These are phyloP conservation scores for Otus sunia DNA, from an alignment of 2,113 vertebrate genomes.

Conservation along the genomic window DNA sequence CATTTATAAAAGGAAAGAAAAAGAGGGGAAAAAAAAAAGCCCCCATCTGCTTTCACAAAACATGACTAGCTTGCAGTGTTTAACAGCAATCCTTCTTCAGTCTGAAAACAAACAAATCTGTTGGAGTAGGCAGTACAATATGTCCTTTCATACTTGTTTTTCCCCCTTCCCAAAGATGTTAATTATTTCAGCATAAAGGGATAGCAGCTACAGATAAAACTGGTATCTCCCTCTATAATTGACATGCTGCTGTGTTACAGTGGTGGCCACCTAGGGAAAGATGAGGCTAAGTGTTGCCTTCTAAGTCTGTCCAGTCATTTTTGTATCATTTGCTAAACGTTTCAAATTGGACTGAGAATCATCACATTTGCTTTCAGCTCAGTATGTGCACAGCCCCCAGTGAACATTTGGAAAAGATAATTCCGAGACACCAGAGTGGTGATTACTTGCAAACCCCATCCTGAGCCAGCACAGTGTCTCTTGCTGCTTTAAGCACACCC, in stretches of 20 bases:
- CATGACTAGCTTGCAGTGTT: conserved; percentile 10
- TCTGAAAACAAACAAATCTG: conserved; percentile 47
- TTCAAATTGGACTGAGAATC: conserved; percentile 3
- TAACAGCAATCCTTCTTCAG: conserved; percentile 13
- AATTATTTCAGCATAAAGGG: conserved; percentile 24
- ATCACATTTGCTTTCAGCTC: conserved; percentile 45
- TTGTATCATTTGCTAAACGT: conserved; percentile 7
- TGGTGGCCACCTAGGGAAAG: neutral
- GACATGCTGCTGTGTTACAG: neutral
- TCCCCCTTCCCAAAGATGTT: neutral
- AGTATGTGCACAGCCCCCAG: conserved; percentile 5
- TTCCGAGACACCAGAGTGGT: neutral
- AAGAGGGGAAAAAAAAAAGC: neutral
- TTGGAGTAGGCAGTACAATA: conserved; percentile 16
- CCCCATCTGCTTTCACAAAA: conserved; percentile 21
- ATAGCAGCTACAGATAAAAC: neutral
- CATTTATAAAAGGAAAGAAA: neutral
- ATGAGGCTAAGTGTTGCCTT: conserved; percentile 26
- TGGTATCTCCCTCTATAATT: neutral
- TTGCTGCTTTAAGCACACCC: conserved; percentile 21
- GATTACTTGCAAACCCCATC: conserved; percentile 36
- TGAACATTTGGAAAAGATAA: conserved; percentile 52
- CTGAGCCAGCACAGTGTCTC: neutral
- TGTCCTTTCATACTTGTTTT: conserved; percentile 4
- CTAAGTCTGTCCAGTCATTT: conserved; percentile 12